Conservation (phyloP, 2,797 vertebrate genomes). For the Phoxinus dragarum region DNA sequence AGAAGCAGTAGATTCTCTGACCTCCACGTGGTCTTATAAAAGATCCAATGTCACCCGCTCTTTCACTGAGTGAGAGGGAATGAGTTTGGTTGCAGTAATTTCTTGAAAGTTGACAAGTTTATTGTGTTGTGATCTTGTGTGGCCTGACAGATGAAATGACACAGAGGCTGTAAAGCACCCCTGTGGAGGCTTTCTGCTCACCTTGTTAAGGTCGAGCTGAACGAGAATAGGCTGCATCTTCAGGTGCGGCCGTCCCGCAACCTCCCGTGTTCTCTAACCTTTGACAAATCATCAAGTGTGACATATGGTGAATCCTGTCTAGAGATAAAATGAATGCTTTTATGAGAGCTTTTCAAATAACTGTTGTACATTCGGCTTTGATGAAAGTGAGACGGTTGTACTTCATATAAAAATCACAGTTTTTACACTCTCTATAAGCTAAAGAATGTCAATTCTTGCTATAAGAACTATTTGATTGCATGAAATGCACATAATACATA, state of each 20-base stretch:
- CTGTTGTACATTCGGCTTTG: conserved; percentile 5
- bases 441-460: background rate
- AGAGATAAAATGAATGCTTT: conserved; percentile 41
- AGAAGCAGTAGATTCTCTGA: conserved; percentile 59
- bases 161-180: conserved; percentile 55
- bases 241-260: conserved; percentile 32
- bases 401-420: conserved; percentile 12
- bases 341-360: conserved; percentile 32
- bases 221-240: conserved; percentile 39
- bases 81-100: conserved; percentile 66
- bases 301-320: conserved; percentile 36
- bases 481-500: background rate
- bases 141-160: conserved; percentile 64
- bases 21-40: conserved; percentile 65
- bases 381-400: conserved; percentile 24
- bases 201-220: conserved; percentile 59
- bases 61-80: conserved; percentile 61
- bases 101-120: conserved; percentile 68
- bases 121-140: conserved; percentile 64
- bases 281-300: conserved; percentile 42
- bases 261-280: conserved; percentile 51
- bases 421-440: background rate
- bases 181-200: conserved; percentile 57
- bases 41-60: conserved; percentile 60
- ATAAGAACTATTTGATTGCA: background rate